Percentiles rank a stretch among this genome's conserved stretches.
Conservation (phyloP, 2,113 vertebrate genomes). For the Pteropus alecto region DNA sequence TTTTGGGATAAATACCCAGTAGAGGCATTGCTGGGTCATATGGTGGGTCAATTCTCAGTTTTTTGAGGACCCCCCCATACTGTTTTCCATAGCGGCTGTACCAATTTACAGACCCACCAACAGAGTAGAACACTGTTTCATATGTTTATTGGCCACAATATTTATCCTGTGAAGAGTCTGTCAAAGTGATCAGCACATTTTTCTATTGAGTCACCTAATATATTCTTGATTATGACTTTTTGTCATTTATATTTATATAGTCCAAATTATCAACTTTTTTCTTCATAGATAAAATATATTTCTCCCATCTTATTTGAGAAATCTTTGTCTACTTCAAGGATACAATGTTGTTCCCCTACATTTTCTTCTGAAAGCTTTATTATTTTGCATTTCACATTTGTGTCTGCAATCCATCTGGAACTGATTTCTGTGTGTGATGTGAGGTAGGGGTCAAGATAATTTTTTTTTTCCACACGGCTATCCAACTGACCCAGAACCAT, state of each 20-base stretch:
- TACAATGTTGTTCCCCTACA: neutral
- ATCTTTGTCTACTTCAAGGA: neutral
- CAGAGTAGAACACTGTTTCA: neutral
- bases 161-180: neutral
- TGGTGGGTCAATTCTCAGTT: too few relatives aligned
- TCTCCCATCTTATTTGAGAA: slow-evolving; percentile 39
- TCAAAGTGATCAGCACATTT: neutral
- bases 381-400: slow-evolving; percentile 17
- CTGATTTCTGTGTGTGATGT: slow-evolving; percentile 7
- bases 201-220: neutral
- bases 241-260: neutral
- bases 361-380: slow-evolving; percentile 31
- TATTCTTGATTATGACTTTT: neutral
- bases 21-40: too few relatives aligned
- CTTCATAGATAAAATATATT: neutral
- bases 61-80: too few relatives aligned
- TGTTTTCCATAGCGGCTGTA: too few relatives aligned
- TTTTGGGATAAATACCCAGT: too few relatives aligned
- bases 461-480: neutral
- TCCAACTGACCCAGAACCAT: neutral
- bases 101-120: too few relatives aligned
- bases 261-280: neutral
- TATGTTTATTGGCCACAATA: neutral
- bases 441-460: slow-evolving; percentile 48
- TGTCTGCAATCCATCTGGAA: neutral